A percentile compares a stretch with the other conserved stretches of the same genome.
phyloP scores from a whole-genome alignment of 2,888 invertebrate genomes.

The Antitype chi region DNA sequence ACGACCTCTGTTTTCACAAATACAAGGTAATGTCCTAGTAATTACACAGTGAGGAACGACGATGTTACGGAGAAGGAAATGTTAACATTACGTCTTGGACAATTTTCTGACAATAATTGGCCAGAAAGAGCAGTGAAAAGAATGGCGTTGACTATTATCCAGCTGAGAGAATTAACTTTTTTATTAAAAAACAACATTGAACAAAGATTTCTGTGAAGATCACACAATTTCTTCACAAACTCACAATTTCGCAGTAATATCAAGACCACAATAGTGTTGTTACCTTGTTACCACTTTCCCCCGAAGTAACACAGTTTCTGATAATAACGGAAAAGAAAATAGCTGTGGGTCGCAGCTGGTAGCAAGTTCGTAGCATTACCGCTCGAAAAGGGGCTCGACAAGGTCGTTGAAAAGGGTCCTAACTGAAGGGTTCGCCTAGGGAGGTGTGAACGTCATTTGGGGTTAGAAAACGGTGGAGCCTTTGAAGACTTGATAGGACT shows the following conservation, averaged over 20 bases:
- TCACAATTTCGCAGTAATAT: conserved; percentile 12
- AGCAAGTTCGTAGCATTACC: conserved; percentile 28
- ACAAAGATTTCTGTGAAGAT: not conserved
- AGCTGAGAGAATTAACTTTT: not conserved
- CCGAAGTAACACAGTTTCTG: conserved; percentile 17
- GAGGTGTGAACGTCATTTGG: conserved; percentile 36
- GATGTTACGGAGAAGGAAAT: not conserved
- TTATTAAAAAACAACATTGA: not conserved
- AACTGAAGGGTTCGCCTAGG: conserved; percentile 45
- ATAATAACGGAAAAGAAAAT: conserved; percentile 43
- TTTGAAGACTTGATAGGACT: conserved; percentile 9
- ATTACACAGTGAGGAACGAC: not conserved
- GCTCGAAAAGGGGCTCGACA: conserved; percentile 25
- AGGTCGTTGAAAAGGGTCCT: conserved; percentile 28
- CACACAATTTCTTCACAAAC: not conserved
- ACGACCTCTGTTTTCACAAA: too few species aligned
- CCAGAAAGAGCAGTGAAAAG: not conserved
- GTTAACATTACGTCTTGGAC: not conserved
- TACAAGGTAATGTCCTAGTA: too few species aligned
- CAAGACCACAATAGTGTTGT: conserved; percentile 21
- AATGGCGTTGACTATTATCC: not conserved
- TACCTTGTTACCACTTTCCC: conserved; percentile 27
- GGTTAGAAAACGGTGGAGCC: conserved; percentile 20
- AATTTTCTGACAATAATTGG: not conserved
- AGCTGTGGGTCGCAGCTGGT: conserved; percentile 47